Percentiles rank a stretch among this genome's conserved stretches.
Evolutionary conservation across 2,888 invertebrate species (phyloP).

Genomic region (Parascotia fuliginaria): DNA sequence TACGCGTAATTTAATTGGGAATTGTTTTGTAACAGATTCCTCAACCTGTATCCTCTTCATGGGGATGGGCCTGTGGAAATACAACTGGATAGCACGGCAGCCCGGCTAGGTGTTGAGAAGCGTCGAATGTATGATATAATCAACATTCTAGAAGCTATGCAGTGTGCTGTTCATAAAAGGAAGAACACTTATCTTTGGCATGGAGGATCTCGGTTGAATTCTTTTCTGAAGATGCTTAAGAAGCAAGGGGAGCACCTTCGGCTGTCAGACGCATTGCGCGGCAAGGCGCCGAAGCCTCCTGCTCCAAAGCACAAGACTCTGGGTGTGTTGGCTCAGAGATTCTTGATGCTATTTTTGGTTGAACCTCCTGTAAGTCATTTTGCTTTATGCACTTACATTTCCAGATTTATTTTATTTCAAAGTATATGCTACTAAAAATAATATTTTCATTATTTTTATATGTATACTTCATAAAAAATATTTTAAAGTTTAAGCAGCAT

Average conservation of each 20-base stretch:
- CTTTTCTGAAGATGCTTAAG: conserved; percentile 87
- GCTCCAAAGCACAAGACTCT: conserved; percentile 88
- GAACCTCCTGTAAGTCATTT: conserved; percentile 84
- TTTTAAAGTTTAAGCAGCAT: too few relatives aligned
- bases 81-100: conserved; percentile 88
- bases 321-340: conserved; percentile 89
- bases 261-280: conserved; percentile 81
- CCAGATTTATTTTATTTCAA: too few relatives aligned
- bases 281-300: conserved; percentile 76
- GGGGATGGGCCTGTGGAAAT: conserved; percentile 83
- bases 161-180: conserved; percentile 88
- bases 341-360: conserved; percentile 89
- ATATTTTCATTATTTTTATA: too few relatives aligned
- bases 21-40: conserved; percentile 72
- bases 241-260: conserved; percentile 84
- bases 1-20: conserved; percentile 7
- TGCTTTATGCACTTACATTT: background rate
- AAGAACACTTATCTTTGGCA: conserved; percentile 90
- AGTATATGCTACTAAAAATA: too few relatives aligned
- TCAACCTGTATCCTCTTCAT: conserved; percentile 83
- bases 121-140: conserved; percentile 91
- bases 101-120: conserved; percentile 87
- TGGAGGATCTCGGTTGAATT: conserved; percentile 86
- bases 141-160: conserved; percentile 90
- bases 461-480: too few relatives aligned